Evolutionary conservation across 2,888 invertebrate species (phyloP).

Genomic region (Eristalinus sepulchralis): DNA sequence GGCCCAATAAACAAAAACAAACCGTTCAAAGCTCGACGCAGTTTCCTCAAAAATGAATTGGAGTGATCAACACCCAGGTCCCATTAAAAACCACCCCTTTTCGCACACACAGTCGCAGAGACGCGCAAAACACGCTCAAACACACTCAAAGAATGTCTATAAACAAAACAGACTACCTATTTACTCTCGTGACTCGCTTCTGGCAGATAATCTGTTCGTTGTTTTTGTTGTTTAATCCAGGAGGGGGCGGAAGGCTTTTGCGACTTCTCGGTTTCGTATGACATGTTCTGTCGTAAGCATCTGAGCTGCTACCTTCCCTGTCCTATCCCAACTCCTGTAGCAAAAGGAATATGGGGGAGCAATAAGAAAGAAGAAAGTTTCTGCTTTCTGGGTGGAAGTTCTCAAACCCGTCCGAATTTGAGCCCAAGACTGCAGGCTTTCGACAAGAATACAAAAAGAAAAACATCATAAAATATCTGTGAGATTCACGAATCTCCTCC

Average conservation of each 20-base stretch:
- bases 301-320: slow-evolving; percentile 31
- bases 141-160: background rate
- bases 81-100: slow-evolving; percentile 31
- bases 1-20: background rate
- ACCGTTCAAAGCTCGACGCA: slow-evolving; percentile 19
- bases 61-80: slow-evolving; percentile 12
- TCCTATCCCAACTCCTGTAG: slow-evolving; percentile 59
- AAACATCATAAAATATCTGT: slow-evolving; percentile 28
- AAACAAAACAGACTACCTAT: background rate
- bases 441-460: slow-evolving; percentile 11
- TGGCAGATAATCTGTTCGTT: background rate
- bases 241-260: background rate
- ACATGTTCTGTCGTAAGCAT: background rate
- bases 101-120: background rate
- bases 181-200: background rate
- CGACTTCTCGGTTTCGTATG: background rate
- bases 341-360: background rate
- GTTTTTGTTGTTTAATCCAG: background rate
- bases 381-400: background rate
- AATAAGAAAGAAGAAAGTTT: slow-evolving; percentile 30
- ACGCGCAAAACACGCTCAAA: background rate
- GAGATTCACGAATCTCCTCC: background rate
- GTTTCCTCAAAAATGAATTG: slow-evolving; percentile 9
- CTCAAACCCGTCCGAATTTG: background rate
- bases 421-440: background rate